Conservation (phyloP, 2,113 vertebrate species). For the Pteropus alecto region DNA sequence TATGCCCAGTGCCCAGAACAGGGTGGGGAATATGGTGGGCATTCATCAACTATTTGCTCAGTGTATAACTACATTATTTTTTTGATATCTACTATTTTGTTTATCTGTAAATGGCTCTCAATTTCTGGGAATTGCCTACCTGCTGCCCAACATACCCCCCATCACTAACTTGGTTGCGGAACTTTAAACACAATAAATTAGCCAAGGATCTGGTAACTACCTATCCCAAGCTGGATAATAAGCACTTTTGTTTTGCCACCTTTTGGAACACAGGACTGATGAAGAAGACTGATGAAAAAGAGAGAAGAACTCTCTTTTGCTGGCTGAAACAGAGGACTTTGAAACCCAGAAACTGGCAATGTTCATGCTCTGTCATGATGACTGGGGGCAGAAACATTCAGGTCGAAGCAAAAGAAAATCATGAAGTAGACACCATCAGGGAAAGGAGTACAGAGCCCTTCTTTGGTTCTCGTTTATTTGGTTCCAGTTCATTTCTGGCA, state of each 20-base stretch:
- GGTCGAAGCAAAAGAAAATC: background rate
- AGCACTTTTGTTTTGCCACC: background rate
- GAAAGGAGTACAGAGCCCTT: background rate
- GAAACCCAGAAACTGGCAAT: background rate
- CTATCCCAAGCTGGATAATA: background rate
- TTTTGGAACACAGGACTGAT: background rate
- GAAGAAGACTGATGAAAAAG: no score
- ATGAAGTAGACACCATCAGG: background rate
- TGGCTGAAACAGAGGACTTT: background rate
- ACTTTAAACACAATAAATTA: background rate
- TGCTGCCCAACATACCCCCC: background rate
- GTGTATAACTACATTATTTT: background rate
- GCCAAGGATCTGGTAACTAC: background rate
- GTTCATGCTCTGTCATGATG: background rate
- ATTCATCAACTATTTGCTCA: background rate
- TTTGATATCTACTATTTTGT: background rate
- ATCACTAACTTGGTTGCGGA: background rate
- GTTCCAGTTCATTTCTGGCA: background rate
- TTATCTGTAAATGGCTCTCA: background rate
- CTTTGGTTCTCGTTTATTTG: background rate
- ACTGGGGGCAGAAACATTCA: background rate
- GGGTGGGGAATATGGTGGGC: background rate
- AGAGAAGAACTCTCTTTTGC: background rate
- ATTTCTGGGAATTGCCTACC: background rate
- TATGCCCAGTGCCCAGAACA: background rate